These are phyloP conservation scores for Prenolepis imparis DNA, from an alignment of 2,888 invertebrate genomes.

Conservation along the genomic window DNA sequence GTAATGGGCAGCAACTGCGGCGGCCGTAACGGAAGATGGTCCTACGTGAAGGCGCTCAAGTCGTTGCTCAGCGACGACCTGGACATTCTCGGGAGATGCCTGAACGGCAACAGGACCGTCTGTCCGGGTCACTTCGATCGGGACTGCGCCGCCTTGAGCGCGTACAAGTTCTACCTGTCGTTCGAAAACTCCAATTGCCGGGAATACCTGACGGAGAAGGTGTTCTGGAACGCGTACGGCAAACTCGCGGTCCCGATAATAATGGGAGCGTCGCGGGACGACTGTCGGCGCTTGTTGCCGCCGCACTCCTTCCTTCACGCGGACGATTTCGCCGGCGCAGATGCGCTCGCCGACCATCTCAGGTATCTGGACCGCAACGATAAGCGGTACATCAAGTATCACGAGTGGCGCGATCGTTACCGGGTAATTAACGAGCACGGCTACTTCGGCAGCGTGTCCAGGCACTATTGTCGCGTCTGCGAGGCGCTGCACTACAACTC, in stretches of 20 bases:
- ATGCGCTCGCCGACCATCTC: constrained; percentile 87
- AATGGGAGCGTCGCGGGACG: constrained; percentile 87
- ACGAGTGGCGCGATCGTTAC: constrained; percentile 89
- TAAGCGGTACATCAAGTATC: constrained; percentile 86
- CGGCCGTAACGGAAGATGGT: constrained; percentile 86
- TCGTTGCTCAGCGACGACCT: constrained; percentile 87
- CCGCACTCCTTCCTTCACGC: constrained; percentile 89
- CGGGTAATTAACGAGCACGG: constrained; percentile 90
- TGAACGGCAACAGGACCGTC: constrained; percentile 86
- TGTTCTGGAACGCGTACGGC: constrained; percentile 89
- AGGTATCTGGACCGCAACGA: constrained; percentile 86
- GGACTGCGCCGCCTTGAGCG: constrained; percentile 88
- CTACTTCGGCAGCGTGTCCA: constrained; percentile 88
- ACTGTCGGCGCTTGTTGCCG: constrained; percentile 88
- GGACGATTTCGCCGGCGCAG: constrained; percentile 87
- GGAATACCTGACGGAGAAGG: constrained; percentile 91
- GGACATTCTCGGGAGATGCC: constrained; percentile 88
- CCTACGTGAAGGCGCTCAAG: constrained; percentile 87
- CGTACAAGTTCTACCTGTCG: constrained; percentile 90
- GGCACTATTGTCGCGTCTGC: constrained; percentile 90
- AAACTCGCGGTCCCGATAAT: constrained; percentile 90
- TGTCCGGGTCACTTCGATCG: constrained; percentile 89
- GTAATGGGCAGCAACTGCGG: constrained; percentile 89
- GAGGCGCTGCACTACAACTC: constrained; percentile 90
- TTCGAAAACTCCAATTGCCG: constrained; percentile 91